phyloP scores from a whole-genome alignment of 2,888 invertebrate species.

The Ochropleura leucogaster region DNA sequence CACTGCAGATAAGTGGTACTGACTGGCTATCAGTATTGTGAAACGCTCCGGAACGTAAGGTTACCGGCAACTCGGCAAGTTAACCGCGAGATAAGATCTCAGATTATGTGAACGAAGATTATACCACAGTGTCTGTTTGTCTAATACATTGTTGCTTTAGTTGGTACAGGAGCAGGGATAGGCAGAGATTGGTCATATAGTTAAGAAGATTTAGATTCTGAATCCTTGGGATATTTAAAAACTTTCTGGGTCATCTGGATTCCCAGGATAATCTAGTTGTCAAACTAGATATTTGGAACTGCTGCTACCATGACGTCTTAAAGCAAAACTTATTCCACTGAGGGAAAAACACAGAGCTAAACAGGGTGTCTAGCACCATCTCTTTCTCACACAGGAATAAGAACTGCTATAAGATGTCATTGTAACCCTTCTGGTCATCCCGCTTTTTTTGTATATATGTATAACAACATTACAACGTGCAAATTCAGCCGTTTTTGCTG shows the following conservation, averaged over 20 bases:
- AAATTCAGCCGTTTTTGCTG: too few relatives aligned
- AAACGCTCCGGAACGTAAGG: constrained; percentile 73
- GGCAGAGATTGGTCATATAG: not conserved
- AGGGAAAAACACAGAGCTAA: too few relatives aligned
- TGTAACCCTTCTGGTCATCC: too few relatives aligned
- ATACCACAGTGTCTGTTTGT: constrained; percentile 52
- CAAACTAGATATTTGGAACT: not conserved
- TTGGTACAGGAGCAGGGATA: not conserved
- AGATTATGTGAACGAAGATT: constrained; percentile 72
- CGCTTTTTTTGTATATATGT: too few relatives aligned
- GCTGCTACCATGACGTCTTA: too few relatives aligned
- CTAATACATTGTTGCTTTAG: constrained; percentile 41
- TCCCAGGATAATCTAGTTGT: not conserved
- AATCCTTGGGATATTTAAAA: not conserved
- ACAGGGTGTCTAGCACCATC: too few relatives aligned
- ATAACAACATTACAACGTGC: too few relatives aligned
- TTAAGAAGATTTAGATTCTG: not conserved
- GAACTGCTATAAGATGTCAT: too few relatives aligned
- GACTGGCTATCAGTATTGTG: constrained; percentile 66
- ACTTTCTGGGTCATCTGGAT: not conserved
- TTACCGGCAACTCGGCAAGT: constrained; percentile 60
- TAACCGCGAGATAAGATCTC: constrained; percentile 75
- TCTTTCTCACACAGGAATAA: too few relatives aligned
- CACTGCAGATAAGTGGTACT: constrained; percentile 46
- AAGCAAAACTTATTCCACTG: too few relatives aligned